Evolutionary conservation across 37 sponge, comb jelly and placozoan species (phyloP), one percentile per base, ranked within the genome.

Genomic region (Chondrosia reniformis): DNA sequence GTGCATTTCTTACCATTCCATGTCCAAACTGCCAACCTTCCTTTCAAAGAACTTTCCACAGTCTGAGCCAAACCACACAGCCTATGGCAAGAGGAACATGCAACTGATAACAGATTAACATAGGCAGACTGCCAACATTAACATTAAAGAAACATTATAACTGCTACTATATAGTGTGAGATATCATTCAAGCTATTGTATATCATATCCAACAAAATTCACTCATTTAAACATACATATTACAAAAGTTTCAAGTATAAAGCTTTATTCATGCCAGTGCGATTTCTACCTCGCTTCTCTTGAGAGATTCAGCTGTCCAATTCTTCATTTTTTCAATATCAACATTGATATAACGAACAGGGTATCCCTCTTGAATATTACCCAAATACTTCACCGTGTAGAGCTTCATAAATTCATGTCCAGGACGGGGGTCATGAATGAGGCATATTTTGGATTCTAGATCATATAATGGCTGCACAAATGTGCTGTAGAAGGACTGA

Each of bases 61-160:
- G 45, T 84, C 85, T 56, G 79, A 84, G 8, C 85, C 85, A 75
- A 84, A 84, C 85, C 85, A 84, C 37, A 84, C 85, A 59, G 71
- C 62, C 85, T 84, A 58, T 13, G 76, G 34, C 55, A 79, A 10
- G 24, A 45, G 10, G 43, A 75, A 75, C 67, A 66, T 13, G 34
- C 67, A 66, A 4, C n/a, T n/a, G n/a, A n/a, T n/a, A n/a, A n/a
- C n/a, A n/a, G n/a, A n/a, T n/a, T n/a, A n/a, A n/a, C n/a, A n/a
- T n/a, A n/a, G n/a, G n/a, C n/a, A n/a, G n/a, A n/a, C n/a, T n/a
- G n/a, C n/a, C n/a, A n/a, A n/a, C n/a, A n/a, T n/a, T n/a, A n/a
- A n/a, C n/a, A n/a, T n/a, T n/a, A n/a, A n/a, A n/a, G n/a, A n/a
- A n/a, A n/a, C n/a, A n/a, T n/a, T n/a, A n/a, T n/a, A n/a, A n/a